Evolutionary conservation across 2,888 invertebrate species (phyloP), one percentile per base, ranked within the genome.

Genomic region (Epinotia ramella): DNA sequence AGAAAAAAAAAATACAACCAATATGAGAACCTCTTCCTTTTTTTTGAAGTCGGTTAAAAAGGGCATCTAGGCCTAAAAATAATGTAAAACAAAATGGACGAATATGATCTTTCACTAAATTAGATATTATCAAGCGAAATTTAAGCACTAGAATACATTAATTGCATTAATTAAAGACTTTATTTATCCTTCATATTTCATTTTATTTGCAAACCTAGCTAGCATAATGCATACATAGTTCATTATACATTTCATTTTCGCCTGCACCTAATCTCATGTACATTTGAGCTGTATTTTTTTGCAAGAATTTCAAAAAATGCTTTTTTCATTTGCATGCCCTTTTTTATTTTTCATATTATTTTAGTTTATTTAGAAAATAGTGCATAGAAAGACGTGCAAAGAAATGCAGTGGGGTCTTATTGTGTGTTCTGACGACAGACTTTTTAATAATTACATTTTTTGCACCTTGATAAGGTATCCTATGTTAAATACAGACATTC

Each of bases 341-440:
- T 49, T 33, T 69, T 66, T 62, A 56, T 75, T 74, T 70, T 69
- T 68, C 64, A 72, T 70, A 73, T 78, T 77, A 60, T 60, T 77
- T 77, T 74, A 59, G 44, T 69, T 44, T 44, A 24, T 28, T 59
- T 79, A 83, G 92, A 93, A 94, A 90, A 80, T 92, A 93, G 88
- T 94, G 94, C 94, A 94, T 92, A 94, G 94, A 93, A 92, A 89
- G 84, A 90, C 90, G 88, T 88, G 93, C 91, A 92, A 93, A 92
- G 93, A 92, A 93, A 93, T 93, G 92, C 93, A 92, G 94, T 84
- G 77, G 78, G 76, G 76, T 59, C 73, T 78, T 78, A 77, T 79
- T 64, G 77, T 72, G 77, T 79, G 71, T 80, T 80, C 78, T 80
- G 80, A 6, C 6, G 33, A 0, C 33, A 33, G 33, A 33, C 33